Conservation (phyloP, 2,888 invertebrate genomes). For the Eucera pruinosa region DNA sequence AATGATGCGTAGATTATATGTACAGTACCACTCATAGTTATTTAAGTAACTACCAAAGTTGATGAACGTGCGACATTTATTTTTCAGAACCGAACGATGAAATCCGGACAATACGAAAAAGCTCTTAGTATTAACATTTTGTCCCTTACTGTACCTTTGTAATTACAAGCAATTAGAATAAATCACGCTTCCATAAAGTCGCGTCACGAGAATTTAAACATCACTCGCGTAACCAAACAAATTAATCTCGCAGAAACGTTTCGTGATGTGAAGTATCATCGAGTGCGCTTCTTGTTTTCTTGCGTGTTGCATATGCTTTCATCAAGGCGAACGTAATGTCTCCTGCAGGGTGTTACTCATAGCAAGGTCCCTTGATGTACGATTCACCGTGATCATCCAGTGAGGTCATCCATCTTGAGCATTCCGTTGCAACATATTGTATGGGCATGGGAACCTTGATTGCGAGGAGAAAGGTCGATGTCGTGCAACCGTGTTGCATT, state of each 20-base stretch:
- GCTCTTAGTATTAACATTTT: no score
- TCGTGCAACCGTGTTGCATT: slow-evolving; percentile 45
- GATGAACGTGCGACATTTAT: no score
- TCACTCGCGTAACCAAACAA: slow-evolving; percentile 10
- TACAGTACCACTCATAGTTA: no score
- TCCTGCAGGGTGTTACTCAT: slow-evolving; percentile 31
- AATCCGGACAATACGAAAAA: no score
- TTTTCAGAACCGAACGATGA: no score
- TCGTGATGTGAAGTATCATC: not conserved
- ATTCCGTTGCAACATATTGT: slow-evolving; percentile 40
- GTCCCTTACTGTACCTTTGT: no score
- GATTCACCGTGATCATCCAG: slow-evolving; percentile 38
- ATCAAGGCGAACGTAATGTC: slow-evolving; percentile 10
- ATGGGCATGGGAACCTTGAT: slow-evolving; percentile 68
- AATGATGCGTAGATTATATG: no score
- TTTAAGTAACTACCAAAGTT: no score
- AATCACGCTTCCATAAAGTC: not conserved
- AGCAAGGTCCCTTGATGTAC: slow-evolving; percentile 23
- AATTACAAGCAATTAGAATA: not conserved
- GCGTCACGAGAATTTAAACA: slow-evolving; percentile 12
- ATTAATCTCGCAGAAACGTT: slow-evolving; percentile 4
- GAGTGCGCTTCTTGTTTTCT: not conserved
- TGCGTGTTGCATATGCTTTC: not conserved
- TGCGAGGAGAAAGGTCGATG: slow-evolving; percentile 50
- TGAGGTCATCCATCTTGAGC: slow-evolving; percentile 46